Evolutionary conservation across 1,140 invertebrate genomes (phyloP), one percentile per base, ranked within the genome.

Genomic region (Drosophila micromelanica): DNA sequence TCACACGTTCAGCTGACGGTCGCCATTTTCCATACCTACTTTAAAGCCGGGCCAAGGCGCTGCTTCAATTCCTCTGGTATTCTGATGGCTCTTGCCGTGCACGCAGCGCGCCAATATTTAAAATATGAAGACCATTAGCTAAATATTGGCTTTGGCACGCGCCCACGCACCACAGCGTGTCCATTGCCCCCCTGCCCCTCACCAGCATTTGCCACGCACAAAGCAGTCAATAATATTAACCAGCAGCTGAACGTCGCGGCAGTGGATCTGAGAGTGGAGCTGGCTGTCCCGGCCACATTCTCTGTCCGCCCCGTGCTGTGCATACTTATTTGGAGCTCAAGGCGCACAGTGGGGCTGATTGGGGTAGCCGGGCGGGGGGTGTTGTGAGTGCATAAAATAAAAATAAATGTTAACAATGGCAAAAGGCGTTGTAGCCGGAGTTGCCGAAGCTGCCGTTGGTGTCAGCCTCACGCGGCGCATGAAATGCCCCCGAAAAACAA

Each of bases 101-200:
- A 71, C 68, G 60, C 68, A 64, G 52, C 60, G 40, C 57, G 54
- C 67, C 82, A 87, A 87, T 87, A 89, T 87, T 87, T 87, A 87
- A 87, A 87, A 87, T 89, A 87, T 87, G 84, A 87, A 87, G 82
- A 87, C 82, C 82, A 87, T 87, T 87, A 87, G 82, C 84, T 87
- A 89, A 87, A 87, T 87, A 87, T 87, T 87, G 84, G 84, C 81
- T 86, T 86, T 86, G 78, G 82, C 82, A 87, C 81, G 81, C 82
- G 73, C 80, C 78, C 80, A 62, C 79, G 63, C 64, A 70, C 61
- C 64, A 17, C 17, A 17, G 17, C 17, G 17, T 17, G 65, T 49
- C 45, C 20, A 40, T 32, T 38, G 15, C 37, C 5, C 51, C 27
- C 11, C 20, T 38, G 13, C 45, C n/a, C 30, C 6, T 4, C 12